Evolutionary conservation across 2,113 vertebrate genomes (phyloP).

Genomic region (Mirza zaza): DNA sequence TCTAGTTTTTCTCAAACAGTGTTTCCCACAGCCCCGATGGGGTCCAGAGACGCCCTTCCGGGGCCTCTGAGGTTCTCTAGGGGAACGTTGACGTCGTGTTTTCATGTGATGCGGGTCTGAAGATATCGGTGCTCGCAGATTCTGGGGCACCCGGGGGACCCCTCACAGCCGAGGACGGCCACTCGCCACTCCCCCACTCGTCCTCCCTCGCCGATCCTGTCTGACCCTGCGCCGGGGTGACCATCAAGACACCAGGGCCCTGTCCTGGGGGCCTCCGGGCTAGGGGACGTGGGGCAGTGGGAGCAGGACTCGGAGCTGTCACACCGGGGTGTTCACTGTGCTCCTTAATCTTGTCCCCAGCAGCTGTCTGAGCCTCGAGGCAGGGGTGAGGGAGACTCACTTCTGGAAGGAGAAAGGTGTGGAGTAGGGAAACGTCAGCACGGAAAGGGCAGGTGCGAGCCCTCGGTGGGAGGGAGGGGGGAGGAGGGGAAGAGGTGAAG

Average conservation of each 20-base stretch:
- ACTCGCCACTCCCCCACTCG: not conserved
- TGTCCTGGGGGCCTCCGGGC: not conserved
- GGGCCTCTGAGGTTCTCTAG: not conserved
- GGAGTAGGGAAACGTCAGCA: not conserved
- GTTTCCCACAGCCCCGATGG: not conserved
- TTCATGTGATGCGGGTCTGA: not conserved
- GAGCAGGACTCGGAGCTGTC: too few relatives aligned
- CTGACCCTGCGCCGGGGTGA: too few relatives aligned
- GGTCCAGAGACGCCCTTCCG: not conserved
- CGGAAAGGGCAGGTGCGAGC: rapidly evolving
- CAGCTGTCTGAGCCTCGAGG: not conserved
- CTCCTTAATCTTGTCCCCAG: too few relatives aligned
- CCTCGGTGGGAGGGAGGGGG: too few relatives aligned
- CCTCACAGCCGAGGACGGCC: too few relatives aligned
- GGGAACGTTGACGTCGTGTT: not conserved
- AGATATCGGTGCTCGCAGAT: not conserved
- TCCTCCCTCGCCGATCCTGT: not conserved
- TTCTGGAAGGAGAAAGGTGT: not conserved
- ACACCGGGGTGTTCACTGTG: not conserved
- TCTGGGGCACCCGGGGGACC: not conserved
- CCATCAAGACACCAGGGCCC: not conserved
- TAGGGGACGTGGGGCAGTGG: not conserved
- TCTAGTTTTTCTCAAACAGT: not conserved
- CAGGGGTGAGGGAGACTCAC: not conserved
- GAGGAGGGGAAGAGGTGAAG: not conserved